These are phyloP conservation scores for Crocallis elinguaria DNA, from an alignment of 2,888 invertebrate species.

Conservation along the genomic window DNA sequence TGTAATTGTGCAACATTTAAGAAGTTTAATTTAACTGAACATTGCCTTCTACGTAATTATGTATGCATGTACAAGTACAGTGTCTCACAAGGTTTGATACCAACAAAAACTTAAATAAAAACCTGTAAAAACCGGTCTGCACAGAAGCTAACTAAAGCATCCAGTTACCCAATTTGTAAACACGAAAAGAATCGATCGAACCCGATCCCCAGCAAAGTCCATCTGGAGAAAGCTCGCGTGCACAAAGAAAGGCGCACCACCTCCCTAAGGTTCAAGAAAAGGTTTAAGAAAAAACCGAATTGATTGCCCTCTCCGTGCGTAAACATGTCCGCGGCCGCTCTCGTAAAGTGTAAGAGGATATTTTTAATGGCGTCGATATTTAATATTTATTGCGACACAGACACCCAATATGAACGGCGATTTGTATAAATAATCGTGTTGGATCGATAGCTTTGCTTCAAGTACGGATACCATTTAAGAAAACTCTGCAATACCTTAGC, in stretches of 20 bases:
- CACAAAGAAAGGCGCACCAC: slow-evolving; percentile 44
- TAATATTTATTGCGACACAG: slow-evolving; percentile 83
- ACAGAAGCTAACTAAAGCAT: no score
- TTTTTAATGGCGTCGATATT: slow-evolving; percentile 83
- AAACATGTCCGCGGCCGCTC: slow-evolving; percentile 78
- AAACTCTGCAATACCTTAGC: neutral
- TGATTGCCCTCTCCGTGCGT: slow-evolving; percentile 77
- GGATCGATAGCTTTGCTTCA: slow-evolving; percentile 27
- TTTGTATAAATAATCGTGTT: slow-evolving; percentile 72
- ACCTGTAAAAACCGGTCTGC: no score
- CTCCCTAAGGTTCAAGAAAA: slow-evolving; percentile 40
- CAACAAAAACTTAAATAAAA: no score
- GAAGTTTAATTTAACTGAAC: no score
- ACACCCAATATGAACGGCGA: slow-evolving; percentile 81
- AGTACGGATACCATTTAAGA: neutral
- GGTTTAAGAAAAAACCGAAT: slow-evolving; percentile 73
- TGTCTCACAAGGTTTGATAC: no score
- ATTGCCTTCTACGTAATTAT: no score
- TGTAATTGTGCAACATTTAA: no score
- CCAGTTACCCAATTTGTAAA: no score
- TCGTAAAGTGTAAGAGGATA: slow-evolving; percentile 84
- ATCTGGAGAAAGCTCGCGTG: slow-evolving; percentile 61
- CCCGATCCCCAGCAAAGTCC: slow-evolving; percentile 40
- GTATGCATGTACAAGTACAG: no score
- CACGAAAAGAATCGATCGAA: slow-evolving; percentile 1